Evolutionary conservation across 1,140 invertebrate genomes (phyloP).

Genomic region (Pachypeltis micranthus): DNA sequence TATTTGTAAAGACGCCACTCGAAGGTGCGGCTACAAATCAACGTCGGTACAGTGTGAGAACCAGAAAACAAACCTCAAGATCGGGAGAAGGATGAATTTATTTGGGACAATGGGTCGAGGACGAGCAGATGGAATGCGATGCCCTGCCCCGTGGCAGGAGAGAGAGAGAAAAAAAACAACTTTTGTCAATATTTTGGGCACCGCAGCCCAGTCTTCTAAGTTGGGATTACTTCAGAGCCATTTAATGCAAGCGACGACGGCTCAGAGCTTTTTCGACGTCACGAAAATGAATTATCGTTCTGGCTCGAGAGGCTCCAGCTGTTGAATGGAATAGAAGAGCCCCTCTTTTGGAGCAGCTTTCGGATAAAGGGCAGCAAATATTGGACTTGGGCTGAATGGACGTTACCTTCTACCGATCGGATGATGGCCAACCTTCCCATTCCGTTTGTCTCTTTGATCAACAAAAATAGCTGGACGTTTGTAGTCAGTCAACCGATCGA

Average conservation of each 20-base stretch:
- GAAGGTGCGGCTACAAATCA: not conserved
- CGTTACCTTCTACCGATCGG: no score
- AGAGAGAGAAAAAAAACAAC: not conserved
- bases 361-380: not conserved
- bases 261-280: not conserved
- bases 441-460: no score
- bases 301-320: not conserved
- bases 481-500: no score
- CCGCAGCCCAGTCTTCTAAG: not conserved
- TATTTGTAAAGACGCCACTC: not conserved
- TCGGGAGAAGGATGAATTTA: not conserved
- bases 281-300: not conserved
- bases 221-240: not conserved
- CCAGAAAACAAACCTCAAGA: constrained; percentile 9
- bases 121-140: not conserved
- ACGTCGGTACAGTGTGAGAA: not conserved
- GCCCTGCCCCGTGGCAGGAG: no score
- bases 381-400: not conserved
- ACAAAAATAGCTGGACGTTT: no score
- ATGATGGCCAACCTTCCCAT: no score
- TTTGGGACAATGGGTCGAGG: not conserved
- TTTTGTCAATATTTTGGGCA: constrained; percentile 3
- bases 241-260: constrained; percentile 5
- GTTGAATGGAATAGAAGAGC: not conserved
- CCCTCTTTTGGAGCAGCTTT: not conserved